A percentile compares a stretch with the other conserved stretches of the same genome.
Evolutionary conservation across 2,888 invertebrate species (phyloP).

Genomic region (Acanthosoma haemorrhoidale): DNA sequence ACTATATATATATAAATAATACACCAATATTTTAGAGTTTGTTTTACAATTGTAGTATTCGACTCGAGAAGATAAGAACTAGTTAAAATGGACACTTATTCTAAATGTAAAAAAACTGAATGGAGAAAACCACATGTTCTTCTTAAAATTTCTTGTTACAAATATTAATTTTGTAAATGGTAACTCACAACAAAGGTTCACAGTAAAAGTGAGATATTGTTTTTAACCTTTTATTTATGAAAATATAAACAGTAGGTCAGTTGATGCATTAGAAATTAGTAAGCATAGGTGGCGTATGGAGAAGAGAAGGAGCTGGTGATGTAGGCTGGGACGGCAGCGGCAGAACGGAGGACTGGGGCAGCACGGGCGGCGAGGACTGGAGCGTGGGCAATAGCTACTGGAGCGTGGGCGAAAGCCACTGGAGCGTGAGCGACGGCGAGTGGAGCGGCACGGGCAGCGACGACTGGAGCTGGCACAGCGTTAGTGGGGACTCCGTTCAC

Average conservation of each 20-base stretch:
- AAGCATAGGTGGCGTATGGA: constrained; percentile 27
- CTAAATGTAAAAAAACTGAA: too few species aligned
- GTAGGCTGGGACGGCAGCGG: constrained; percentile 32
- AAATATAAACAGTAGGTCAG: background rate
- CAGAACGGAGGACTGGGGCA: constrained; percentile 23
- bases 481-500: background rate
- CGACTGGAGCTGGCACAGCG: background rate
- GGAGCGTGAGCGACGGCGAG: constrained; percentile 8
- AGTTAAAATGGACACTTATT: too few species aligned
- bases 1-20: too few species aligned
- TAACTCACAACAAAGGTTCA: too few species aligned
- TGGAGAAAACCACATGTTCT: too few species aligned
- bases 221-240: background rate
- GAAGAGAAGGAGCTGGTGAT: constrained; percentile 34
- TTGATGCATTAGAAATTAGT: background rate
- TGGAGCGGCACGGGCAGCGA: too few species aligned
- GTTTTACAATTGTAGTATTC: too few species aligned
- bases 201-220: background rate
- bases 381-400: constrained; percentile 15
- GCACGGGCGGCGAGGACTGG: constrained; percentile 14
- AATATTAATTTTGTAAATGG: too few species aligned
- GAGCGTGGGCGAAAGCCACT: background rate
- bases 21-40: too few species aligned
- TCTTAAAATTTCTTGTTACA: too few species aligned
- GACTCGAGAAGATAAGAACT: too few species aligned